Base-by-base conservation (phyloP, 1,140 invertebrate genomes). In the Drosophila guanche region DNA sequence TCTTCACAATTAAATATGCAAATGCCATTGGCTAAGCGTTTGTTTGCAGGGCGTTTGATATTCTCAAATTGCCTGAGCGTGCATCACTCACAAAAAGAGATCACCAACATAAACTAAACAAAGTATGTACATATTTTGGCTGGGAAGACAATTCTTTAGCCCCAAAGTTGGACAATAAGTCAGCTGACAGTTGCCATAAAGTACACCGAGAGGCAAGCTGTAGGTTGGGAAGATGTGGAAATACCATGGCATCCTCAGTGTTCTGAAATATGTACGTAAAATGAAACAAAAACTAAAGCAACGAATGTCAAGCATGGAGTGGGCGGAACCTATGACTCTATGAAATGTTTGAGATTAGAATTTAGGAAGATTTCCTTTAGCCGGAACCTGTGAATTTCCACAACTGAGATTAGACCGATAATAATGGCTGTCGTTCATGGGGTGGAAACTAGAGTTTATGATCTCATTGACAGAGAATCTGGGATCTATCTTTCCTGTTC, bases 1-100 rank as follows among this genome's bases (percentile, higher is more conserved):
- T 85, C 80, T 69, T 73, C 20, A 59, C 80, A 85, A 84, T 84
- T 84, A 80, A 79, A 80, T 84, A 84, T 84, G 80, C 66, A 85
- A 84, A 84, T 84, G 52, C 42, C 16, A 20, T 48, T 6, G 7
- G 41, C 71, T 85, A 72, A 79, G 60, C 71, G 76, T 52, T 67
- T 67, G 37, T 56, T 48, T 25, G 16, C n/a, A n/a, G 43, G 48
- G 51, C 57, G 59, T 78, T 79, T 78, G 60, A 50, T 76, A 42
- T 37, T 48, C 40, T 53, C 51, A 43, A 12, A 40, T 54, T 45
- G 50, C 5, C 29, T 7, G 16, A 27, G 22, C 27, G 5, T 29
- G 2, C 27, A 29, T 29, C 6, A 29, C 16, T 20, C 16, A 20
- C 16, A 20, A 20, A 20, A 20, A 20, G 14, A 25, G 4, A 25